Percentiles rank a stretch among this genome's conserved stretches.
phyloP scores from a whole-genome alignment of 2,888 invertebrate species.

The Platycheirus rosarum region DNA sequence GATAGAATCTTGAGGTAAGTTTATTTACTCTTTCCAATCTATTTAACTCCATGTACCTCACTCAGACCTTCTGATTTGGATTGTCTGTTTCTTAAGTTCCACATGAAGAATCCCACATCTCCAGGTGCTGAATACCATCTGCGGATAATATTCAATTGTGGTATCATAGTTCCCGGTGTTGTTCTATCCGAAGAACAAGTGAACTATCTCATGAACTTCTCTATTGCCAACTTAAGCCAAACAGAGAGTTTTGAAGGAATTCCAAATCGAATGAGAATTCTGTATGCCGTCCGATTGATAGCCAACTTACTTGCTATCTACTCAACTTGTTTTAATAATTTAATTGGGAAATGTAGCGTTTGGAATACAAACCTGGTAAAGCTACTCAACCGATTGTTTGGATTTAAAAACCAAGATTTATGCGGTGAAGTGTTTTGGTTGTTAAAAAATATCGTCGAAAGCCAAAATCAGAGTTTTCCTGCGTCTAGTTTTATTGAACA shows the following conservation, averaged over 20 bases:
- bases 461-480: constrained; percentile 42
- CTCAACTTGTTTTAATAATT: constrained; percentile 42
- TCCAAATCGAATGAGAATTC: constrained; percentile 70
- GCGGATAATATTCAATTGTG: constrained; percentile 77
- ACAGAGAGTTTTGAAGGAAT: constrained; percentile 60
- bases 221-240: constrained; percentile 71
- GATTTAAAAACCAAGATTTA: constrained; percentile 67
- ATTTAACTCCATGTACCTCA: no score
- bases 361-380: constrained; percentile 75
- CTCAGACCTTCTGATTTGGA: constrained; percentile 75
- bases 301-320: constrained; percentile 76
- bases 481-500: constrained; percentile 51
- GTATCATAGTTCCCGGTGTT: constrained; percentile 58
- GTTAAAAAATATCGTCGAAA: constrained; percentile 75
- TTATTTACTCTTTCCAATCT: no score
- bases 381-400: constrained; percentile 77
- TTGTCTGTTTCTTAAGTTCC: constrained; percentile 75
- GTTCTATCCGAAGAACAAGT: constrained; percentile 61
- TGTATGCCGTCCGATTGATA: constrained; percentile 77
- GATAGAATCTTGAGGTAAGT: constrained; percentile 51
- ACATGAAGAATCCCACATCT: constrained; percentile 75
- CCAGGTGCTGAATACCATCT: constrained; percentile 77
- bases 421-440: constrained; percentile 77
- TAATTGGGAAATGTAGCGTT: constrained; percentile 65
- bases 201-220: constrained; percentile 74